phyloP scores from a whole-genome alignment of 2,888 invertebrate species.

The Cephalotes varians region DNA sequence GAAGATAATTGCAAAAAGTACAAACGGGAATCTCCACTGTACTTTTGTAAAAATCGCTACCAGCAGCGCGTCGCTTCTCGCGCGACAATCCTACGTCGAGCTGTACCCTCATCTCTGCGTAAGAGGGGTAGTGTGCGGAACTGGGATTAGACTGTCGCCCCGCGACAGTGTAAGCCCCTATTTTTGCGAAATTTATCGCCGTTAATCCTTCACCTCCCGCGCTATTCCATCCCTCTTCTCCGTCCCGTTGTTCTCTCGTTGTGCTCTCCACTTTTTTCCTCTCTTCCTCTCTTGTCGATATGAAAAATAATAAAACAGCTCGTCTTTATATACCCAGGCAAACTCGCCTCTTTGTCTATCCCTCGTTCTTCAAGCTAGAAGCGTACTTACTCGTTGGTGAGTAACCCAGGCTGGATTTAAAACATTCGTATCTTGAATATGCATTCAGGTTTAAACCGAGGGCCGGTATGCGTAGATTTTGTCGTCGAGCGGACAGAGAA shows the following conservation, averaged over 20 bases:
- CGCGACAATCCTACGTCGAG: slow-evolving; percentile 71
- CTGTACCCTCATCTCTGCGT: slow-evolving; percentile 68
- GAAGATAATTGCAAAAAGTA: slow-evolving; percentile 83
- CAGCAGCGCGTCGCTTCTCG: slow-evolving; percentile 58
- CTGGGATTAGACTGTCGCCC: slow-evolving; percentile 85
- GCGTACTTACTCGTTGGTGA: slow-evolving; percentile 63
- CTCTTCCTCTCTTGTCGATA: slow-evolving; percentile 77
- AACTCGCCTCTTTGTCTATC: slow-evolving; percentile 45
- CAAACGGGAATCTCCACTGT: slow-evolving; percentile 48
- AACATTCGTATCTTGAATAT: slow-evolving; percentile 84
- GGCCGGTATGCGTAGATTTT: slow-evolving; percentile 70
- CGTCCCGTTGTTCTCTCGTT: slow-evolving; percentile 71
- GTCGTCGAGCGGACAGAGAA: slow-evolving; percentile 50
- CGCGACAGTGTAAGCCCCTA: slow-evolving; percentile 85
- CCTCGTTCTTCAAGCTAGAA: slow-evolving; percentile 43
- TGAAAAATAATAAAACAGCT: slow-evolving; percentile 81
- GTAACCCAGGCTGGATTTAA: slow-evolving; percentile 83
- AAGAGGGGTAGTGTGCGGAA: slow-evolving; percentile 76
- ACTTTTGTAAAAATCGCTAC: slow-evolving; percentile 38
- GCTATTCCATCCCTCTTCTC: slow-evolving; percentile 60
- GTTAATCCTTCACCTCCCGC: slow-evolving; percentile 84
- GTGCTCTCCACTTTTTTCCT: slow-evolving; percentile 69
- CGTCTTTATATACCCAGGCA: slow-evolving; percentile 62
- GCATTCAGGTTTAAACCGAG: slow-evolving; percentile 80
- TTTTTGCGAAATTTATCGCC: slow-evolving; percentile 86